Evolutionary conservation across 2,888 invertebrate species (phyloP), one percentile per base, ranked within the genome.

Genomic region (Galeopsomyia nigrocyanea): DNA sequence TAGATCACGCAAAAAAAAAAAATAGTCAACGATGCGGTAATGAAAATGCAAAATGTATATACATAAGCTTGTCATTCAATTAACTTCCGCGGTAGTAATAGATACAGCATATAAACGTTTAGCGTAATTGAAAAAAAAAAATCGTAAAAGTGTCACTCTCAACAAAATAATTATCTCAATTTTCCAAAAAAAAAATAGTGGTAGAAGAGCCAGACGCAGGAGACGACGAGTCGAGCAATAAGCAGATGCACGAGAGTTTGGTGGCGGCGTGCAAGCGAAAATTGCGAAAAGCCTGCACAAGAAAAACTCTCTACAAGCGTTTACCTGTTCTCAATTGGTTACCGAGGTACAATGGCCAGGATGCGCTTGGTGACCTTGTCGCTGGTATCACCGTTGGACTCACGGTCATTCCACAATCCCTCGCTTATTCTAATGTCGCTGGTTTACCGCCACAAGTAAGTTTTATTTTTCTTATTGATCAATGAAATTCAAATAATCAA

Each of bases 351-450:
- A 91, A 89, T 79, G 82, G 88, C 9, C 89, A 90, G 72, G 91
- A 93, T 87, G 92, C 95, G 9, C 87, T 95, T 64, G 95, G 96
- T 13, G 97, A 98, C 88, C 85, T 96, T 56, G 94, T 98, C 75
- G 97, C 97, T 5, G 97, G 97, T 68, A 88, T 97, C 71, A 96
- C 97, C 1, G 97, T 97, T 16, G 97, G 96, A 0, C 90, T 97
- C 73, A 97, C 97, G 0, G 96, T 97, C 69, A 96, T 98, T 80
- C 97, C 97, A 16, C 97, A 97, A 87, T 94, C 94, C 16, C 88
- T 95, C 73, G 95, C 95, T 14, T 95, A 95, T 87, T 90, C 94
- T 39, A 93, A 92, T 83, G 92, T 94, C 75, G 94, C 94, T 61
- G 93, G 94, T 21, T 87, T 95, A 75, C 93, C 94, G 66, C 90